phyloP scores from a whole-genome alignment of 1,140 invertebrate genomes.

The Leptestheria dahalacensis region DNA sequence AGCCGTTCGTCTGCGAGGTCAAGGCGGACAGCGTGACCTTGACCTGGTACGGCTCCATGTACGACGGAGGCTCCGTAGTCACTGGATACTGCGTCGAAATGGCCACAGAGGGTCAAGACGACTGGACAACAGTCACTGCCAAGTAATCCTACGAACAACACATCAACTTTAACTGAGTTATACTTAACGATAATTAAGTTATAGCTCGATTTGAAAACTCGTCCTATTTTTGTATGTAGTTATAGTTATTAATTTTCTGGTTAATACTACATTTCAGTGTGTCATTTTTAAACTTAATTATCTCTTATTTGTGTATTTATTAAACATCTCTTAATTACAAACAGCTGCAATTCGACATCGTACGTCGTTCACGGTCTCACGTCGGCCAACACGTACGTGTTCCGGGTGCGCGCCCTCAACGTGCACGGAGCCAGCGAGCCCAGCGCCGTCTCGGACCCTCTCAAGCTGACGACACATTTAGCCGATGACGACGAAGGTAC shows the following conservation, averaged over 20 bases:
- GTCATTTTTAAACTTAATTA: neutral
- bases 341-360: constrained; percentile 43
- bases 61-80: constrained; percentile 69
- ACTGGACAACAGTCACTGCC: constrained; percentile 14
- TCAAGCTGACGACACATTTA: constrained; percentile 10
- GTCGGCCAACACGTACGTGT: constrained; percentile 43
- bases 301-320: constrained; percentile 1
- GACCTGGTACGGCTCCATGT: constrained; percentile 63
- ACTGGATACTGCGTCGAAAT: constrained; percentile 67
- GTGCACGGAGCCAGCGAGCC: constrained; percentile 58
- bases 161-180: too few relatives aligned
- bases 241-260: too few relatives aligned
- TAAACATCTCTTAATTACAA: constrained; percentile 15
- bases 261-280: neutral
- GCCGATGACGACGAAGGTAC: constrained; percentile 16
- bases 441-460: constrained; percentile 35
- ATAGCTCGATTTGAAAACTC: too few relatives aligned
- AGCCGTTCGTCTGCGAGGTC: constrained; percentile 39
- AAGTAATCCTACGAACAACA: too few relatives aligned
- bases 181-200: too few relatives aligned
- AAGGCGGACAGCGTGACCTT: constrained; percentile 36
- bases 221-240: too few relatives aligned
- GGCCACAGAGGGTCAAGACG: constrained; percentile 32
- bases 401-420: constrained; percentile 61
- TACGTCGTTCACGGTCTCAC: constrained; percentile 38